phyloP scores from a whole-genome alignment of 2,888 invertebrate species.

The Orthosia gothica region DNA sequence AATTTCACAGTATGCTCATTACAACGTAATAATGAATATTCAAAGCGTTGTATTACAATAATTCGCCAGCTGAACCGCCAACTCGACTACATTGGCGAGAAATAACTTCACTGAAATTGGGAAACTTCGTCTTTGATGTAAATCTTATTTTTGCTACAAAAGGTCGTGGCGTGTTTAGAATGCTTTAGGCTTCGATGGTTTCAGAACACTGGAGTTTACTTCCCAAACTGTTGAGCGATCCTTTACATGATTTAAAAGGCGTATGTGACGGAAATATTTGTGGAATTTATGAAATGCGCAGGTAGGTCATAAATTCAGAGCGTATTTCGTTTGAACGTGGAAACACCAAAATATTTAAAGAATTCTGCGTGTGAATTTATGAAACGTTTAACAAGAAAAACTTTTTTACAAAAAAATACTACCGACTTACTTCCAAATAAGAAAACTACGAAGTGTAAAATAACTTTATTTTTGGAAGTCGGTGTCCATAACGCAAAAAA shows the following conservation, averaged over 20 bases:
- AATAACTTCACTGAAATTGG: constrained; percentile 57
- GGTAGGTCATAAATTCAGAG: constrained; percentile 26
- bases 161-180: constrained; percentile 35
- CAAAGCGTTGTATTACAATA: constrained; percentile 55
- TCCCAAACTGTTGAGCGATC: constrained; percentile 22
- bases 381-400: too few relatives aligned
- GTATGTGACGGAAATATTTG: constrained; percentile 25
- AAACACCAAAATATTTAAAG: neutral
- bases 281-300: constrained; percentile 20
- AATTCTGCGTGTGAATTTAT: constrained; percentile 6
- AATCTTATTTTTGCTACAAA: constrained; percentile 54
- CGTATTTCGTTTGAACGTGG: constrained; percentile 6
- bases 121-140: constrained; percentile 56
- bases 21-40: constrained; percentile 49
- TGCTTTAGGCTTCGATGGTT: constrained; percentile 33
- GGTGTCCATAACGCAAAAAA: too few relatives aligned
- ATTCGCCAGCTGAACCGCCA: constrained; percentile 34
- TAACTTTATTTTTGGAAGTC: too few relatives aligned
- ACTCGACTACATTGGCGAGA: constrained; percentile 32
- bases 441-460: too few relatives aligned
- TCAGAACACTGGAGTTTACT: constrained; percentile 28
- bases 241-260: constrained; percentile 25
- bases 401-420: too few relatives aligned
- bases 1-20: constrained; percentile 47
- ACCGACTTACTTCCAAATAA: too few relatives aligned